A percentile compares a stretch with the other conserved stretches of the same genome.
phyloP scores from a whole-genome alignment of 2,113 vertebrate species.

The Ploceus nigricollis region DNA sequence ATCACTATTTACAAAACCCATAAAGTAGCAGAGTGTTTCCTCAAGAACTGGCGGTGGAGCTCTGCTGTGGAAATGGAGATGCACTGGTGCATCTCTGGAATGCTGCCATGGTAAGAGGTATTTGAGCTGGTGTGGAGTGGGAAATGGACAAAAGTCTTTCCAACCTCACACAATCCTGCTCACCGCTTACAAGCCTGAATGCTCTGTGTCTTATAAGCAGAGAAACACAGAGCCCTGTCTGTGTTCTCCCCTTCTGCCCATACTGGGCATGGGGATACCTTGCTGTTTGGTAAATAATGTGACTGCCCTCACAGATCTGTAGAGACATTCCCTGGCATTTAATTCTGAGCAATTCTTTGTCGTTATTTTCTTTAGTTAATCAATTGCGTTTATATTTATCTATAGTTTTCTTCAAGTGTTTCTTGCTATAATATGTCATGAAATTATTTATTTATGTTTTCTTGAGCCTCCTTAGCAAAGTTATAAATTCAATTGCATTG shows the following conservation, averaged over 20 bases:
- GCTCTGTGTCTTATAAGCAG: neutral
- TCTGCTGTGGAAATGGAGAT: neutral
- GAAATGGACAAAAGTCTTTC: neutral
- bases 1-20: neutral
- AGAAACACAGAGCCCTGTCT: neutral
- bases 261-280: neutral
- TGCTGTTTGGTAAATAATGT: neutral
- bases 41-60: neutral
- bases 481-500: conserved; percentile 13
- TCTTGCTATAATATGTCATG: neutral
- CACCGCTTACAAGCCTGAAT: neutral
- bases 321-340: neutral
- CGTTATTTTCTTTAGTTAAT: neutral
- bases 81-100: neutral
- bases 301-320: neutral
- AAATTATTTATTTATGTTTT: neutral
- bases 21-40: neutral
- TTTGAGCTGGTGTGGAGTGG: neutral
- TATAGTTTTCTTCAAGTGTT: neutral
- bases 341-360: neutral
- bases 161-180: neutral
- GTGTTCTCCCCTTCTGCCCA: neutral
- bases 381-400: neutral
- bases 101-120: neutral
- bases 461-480: neutral